Conservation (phyloP, 2,797 vertebrate species). For the Aulostomus chinensis region DNA sequence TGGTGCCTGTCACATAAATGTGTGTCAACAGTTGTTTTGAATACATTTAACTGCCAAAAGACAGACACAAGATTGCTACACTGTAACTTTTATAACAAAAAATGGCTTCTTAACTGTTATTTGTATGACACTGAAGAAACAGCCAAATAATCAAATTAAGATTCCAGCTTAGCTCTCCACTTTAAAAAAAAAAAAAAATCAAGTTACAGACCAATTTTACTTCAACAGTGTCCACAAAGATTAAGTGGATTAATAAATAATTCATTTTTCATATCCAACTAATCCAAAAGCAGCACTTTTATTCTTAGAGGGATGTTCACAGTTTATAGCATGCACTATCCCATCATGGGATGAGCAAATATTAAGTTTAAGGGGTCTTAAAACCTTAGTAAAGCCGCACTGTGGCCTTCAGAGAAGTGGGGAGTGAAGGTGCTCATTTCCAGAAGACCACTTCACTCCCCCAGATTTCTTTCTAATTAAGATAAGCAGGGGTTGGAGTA, state of each 20-base stretch:
- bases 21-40: too few species aligned
- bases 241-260: neutral
- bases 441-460: constrained; percentile 65
- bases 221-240: constrained; percentile 5
- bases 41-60: too few species aligned
- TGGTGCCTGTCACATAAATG: too few species aligned
- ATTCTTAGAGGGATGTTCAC: neutral
- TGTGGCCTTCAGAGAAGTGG: constrained; percentile 38
- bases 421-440: constrained; percentile 57
- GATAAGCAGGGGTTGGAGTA: constrained; percentile 71
- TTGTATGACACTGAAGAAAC: constrained; percentile 21
- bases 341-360: constrained; percentile 26
- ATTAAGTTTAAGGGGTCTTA: constrained; percentile 29
- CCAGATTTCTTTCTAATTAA: constrained; percentile 75
- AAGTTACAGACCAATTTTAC: constrained; percentile 35
- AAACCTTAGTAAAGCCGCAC: constrained; percentile 23
- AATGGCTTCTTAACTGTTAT: too few species aligned
- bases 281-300: neutral
- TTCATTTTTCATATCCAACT: neutral
- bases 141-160: constrained; percentile 7
- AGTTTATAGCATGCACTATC: constrained; percentile 1
- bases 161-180: constrained; percentile 10
- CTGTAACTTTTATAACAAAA: too few species aligned
- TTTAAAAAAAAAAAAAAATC: constrained; percentile 39
- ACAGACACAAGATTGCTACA: too few species aligned